Conservation (phyloP, 2,888 invertebrate species). For the Tachystola acroxantha region DNA sequence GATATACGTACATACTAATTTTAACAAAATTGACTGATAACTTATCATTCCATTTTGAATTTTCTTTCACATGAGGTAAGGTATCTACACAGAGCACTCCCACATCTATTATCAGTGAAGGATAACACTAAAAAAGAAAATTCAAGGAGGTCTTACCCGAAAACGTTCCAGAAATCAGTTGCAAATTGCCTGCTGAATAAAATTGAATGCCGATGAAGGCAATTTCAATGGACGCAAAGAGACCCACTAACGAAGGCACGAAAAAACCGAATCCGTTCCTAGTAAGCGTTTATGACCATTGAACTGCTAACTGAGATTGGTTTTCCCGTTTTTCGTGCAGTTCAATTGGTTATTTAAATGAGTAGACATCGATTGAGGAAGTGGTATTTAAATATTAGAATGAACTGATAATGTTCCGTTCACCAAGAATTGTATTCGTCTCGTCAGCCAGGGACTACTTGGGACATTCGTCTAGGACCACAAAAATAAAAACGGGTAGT, state of each 20-base stretch:
- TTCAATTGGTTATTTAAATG: constrained; percentile 2
- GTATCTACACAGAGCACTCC: too few relatives aligned
- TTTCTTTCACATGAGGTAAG: too few relatives aligned
- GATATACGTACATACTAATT: too few relatives aligned
- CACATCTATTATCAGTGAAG: too few relatives aligned
- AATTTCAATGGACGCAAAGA: constrained; percentile 29
- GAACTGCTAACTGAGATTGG: constrained; percentile 14
- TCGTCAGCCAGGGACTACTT: too few relatives aligned
- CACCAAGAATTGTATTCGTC: too few relatives aligned
- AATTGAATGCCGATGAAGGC: constrained; percentile 31
- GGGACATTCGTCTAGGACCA: too few relatives aligned
- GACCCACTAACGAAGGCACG: constrained; percentile 24
- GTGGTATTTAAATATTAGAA: too few relatives aligned
- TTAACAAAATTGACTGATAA: too few relatives aligned
- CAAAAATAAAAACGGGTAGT: too few relatives aligned
- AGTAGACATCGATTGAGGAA: neutral
- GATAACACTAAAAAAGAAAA: neutral
- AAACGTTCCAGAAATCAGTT: constrained; percentile 14
- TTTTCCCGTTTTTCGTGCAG: constrained; percentile 2
- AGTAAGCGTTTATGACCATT: constrained; percentile 17
- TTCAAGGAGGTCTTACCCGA: neutral
- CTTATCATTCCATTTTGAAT: too few relatives aligned
- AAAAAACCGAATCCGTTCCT: constrained; percentile 14
- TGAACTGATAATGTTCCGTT: too few relatives aligned
- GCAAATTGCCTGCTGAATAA: constrained; percentile 29